Base-by-base conservation (phyloP, 2,113 vertebrate species). In the Nycticebus coucang region DNA sequence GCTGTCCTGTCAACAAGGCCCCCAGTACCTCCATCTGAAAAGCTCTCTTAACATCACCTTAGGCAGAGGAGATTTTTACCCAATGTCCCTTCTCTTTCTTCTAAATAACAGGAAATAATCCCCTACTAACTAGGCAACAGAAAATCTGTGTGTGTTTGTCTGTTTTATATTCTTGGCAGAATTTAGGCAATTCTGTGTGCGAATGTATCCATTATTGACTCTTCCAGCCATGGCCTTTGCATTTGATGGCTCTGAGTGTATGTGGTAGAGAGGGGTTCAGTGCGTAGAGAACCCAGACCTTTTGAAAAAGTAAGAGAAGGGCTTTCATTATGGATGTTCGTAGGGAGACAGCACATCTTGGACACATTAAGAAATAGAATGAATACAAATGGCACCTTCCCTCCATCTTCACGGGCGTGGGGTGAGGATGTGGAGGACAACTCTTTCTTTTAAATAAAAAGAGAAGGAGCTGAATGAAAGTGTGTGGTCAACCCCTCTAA, bases 401-500 rank as follows among this genome's bases (percentile, higher is more conserved):
- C 15, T 7, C 50, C 21, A 37, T 96, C 96, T 96, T 96, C 90
- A 41, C 84, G 91, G 53, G 55, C 22, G n/a, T 85, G 57, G 60
- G 55, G 59, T 41, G 87, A 80, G 86, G 50, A 21, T 22, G 30
- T 33, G 21, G 0, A 75, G 78, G 87, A 92, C 37, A 80, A 55
- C 59, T 83, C 98, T 97, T 30, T 85, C 66, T 93, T 97, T 90
- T 94, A 97, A 96, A 97, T 94, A 96, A 97, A 98, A 97, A 84
- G 50, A 90, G 94, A 96, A 97, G 85, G 93, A 68, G 96, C 80
- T 84, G 96, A 97, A 96, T 93, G 89, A 95, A 98, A 85, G 93
- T 78, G 57, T 87, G 77, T 64, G 92, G 95, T 93, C 93, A 93
- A 85, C 90, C 96, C 89, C 97, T 93, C 89, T 93, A 94, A 53